Percentiles rank a stretch among this genome's conserved stretches.
Conservation (phyloP, 2,888 invertebrate species). For the Drosophila nigricruria region DNA sequence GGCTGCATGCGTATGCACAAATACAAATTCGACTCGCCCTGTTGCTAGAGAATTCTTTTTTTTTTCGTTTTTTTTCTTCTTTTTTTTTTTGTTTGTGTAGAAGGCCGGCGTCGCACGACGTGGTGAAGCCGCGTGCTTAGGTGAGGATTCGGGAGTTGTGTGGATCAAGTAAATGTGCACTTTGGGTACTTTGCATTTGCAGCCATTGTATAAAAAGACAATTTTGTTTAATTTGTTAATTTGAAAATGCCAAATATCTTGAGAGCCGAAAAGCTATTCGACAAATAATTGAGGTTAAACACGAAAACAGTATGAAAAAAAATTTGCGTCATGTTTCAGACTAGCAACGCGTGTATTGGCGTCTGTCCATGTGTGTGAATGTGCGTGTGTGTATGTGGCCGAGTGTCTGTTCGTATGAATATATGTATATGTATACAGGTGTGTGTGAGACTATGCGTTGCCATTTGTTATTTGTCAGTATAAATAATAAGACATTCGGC, state of each 20-base stretch:
- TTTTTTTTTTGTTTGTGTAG: slow-evolving; percentile 20
- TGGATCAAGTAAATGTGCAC: background rate
- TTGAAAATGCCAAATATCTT: background rate
- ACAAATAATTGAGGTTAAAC: slow-evolving; percentile 63
- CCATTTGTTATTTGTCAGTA: slow-evolving; percentile 35
- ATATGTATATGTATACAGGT: slow-evolving; percentile 9
- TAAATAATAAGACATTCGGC: slow-evolving; percentile 25
- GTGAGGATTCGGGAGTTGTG: background rate
- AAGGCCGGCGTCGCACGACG: slow-evolving; percentile 52
- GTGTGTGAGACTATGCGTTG: slow-evolving; percentile 19
- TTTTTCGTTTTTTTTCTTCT: slow-evolving; percentile 5
- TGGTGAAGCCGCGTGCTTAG: slow-evolving; percentile 41
- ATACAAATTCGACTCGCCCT: background rate
- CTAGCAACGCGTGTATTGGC: slow-evolving; percentile 66
- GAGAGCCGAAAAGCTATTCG: background rate
- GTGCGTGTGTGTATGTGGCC: slow-evolving; percentile 6
- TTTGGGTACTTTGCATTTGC: too few relatives aligned
- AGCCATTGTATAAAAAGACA: too few relatives aligned
- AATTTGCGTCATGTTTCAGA: slow-evolving; percentile 72
- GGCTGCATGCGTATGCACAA: background rate
- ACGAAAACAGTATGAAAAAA: slow-evolving; percentile 37
- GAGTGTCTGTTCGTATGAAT: slow-evolving; percentile 5
- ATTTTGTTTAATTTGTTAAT: slow-evolving; percentile 7
- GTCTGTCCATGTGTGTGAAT: slow-evolving; percentile 31
- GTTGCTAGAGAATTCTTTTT: slow-evolving; percentile 6